Evolutionary conservation across 1,140 invertebrate genomes (phyloP).

Genomic region (Littorina saxatilis): DNA sequence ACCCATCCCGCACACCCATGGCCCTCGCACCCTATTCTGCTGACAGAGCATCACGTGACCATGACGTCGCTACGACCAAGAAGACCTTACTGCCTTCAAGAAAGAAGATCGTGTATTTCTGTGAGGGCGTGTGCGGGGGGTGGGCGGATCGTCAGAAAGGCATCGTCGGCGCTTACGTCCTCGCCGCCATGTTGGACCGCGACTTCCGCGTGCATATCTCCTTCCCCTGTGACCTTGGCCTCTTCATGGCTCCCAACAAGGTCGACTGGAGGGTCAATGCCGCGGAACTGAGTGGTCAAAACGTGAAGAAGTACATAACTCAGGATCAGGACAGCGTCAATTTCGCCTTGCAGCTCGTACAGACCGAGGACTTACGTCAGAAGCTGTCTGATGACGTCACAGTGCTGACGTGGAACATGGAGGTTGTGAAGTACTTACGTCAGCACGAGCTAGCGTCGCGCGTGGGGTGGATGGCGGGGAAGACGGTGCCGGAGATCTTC

Average conservation of each 20-base stretch:
- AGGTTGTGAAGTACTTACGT: slow-evolving; percentile 31
- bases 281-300: neutral
- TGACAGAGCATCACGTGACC: too few relatives aligned
- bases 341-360: slow-evolving; percentile 20
- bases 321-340: neutral
- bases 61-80: too few relatives aligned
- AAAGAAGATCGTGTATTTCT: slow-evolving; percentile 15
- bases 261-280: slow-evolving; percentile 31
- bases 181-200: slow-evolving; percentile 38
- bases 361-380: neutral
- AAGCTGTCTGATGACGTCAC: slow-evolving; percentile 24
- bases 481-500: slow-evolving; percentile 22
- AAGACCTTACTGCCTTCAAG: too few relatives aligned
- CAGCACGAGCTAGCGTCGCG: slow-evolving; percentile 12
- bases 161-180: slow-evolving; percentile 40
- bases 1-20: too few relatives aligned
- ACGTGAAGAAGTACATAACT: neutral
- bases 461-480: neutral
- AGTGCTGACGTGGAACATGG: slow-evolving; percentile 29
- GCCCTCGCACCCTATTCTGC: too few relatives aligned
- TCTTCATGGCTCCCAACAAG: slow-evolving; percentile 25
- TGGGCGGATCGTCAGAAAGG: slow-evolving; percentile 44
- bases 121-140: slow-evolving; percentile 33
- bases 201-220: slow-evolving; percentile 39
- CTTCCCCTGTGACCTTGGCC: slow-evolving; percentile 34